These are phyloP conservation scores for Armadillidium nasatum DNA, from an alignment of 1,140 invertebrate species.

Conservation along the genomic window DNA sequence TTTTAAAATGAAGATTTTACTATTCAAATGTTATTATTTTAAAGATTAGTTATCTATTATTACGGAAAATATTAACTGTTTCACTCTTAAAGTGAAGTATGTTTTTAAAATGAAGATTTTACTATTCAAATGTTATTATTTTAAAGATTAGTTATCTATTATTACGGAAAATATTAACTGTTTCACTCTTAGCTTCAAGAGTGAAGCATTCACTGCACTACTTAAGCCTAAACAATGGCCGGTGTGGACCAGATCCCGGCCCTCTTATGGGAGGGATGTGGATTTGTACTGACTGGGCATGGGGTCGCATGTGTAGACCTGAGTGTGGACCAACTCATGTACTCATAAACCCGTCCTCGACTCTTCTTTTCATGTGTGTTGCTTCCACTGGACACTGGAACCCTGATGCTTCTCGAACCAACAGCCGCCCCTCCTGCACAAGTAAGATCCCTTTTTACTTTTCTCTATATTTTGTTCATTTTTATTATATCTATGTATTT, in stretches of 20 bases:
- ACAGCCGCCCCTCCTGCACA: conserved; percentile 8
- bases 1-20: too few relatives aligned
- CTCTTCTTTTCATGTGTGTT: conserved; percentile 7
- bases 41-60: background rate
- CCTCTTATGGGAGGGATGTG: background rate
- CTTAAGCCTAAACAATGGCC: background rate
- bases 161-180: background rate
- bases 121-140: too few relatives aligned
- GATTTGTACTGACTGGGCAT: background rate
- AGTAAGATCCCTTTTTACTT: background rate
- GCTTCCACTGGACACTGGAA: background rate
- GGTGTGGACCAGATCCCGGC: background rate
- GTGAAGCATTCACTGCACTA: background rate
- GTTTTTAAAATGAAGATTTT: too few relatives aligned
- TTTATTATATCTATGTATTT: background rate
- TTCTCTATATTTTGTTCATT: background rate
- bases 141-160: background rate
- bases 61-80: background rate
- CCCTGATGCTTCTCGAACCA: background rate
- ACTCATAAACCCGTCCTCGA: background rate
- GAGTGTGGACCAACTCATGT: conserved; percentile 6
- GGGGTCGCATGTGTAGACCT: conserved; percentile 8
- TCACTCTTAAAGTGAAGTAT: background rate
- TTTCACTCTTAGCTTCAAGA: background rate
- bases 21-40: too few relatives aligned